Percentiles rank a stretch among this genome's conserved stretches.
Conservation (phyloP, 2,888 invertebrate species). For the Malthinus seriepunctatus region DNA sequence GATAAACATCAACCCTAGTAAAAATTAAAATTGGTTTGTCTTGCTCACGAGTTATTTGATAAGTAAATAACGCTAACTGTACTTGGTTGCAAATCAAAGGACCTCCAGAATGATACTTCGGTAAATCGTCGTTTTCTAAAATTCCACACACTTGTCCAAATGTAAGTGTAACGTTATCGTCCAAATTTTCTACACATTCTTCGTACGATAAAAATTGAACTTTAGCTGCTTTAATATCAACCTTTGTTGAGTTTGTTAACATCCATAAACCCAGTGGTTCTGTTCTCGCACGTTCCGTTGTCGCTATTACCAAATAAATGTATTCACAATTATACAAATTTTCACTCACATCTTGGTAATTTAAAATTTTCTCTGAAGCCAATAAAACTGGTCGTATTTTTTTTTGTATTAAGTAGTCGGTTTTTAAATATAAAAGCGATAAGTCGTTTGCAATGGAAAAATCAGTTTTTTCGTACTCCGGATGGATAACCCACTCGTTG, state of each 20-base stretch:
- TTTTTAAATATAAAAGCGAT: constrained; percentile 17
- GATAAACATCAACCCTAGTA: constrained; percentile 21
- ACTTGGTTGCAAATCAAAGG: constrained; percentile 14
- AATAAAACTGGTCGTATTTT: constrained; percentile 7
- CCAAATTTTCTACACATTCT: background rate
- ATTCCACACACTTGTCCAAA: constrained; percentile 20
- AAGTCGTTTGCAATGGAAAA: constrained; percentile 14
- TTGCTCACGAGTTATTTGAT: background rate
- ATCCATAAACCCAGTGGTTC: too few species aligned
- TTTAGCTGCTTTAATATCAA: too few species aligned
- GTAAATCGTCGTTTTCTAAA: background rate
- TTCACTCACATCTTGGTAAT: background rate
- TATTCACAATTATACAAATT: background rate
- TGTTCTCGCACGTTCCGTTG: background rate
- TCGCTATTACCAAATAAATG: constrained; percentile 11
- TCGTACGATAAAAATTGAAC: background rate
- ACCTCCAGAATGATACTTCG: constrained; percentile 9
- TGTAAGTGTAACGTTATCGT: background rate
- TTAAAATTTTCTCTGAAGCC: constrained; percentile 3
- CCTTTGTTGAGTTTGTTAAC: too few species aligned
- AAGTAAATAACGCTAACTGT: constrained; percentile 21
- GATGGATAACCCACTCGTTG: constrained; percentile 17
- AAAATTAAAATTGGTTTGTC: constrained; percentile 14
- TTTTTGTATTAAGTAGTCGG: background rate
- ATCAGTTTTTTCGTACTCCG: constrained; percentile 4